Base-by-base conservation (phyloP, 1,140 invertebrate species). In the Lanistes nyassanus region DNA sequence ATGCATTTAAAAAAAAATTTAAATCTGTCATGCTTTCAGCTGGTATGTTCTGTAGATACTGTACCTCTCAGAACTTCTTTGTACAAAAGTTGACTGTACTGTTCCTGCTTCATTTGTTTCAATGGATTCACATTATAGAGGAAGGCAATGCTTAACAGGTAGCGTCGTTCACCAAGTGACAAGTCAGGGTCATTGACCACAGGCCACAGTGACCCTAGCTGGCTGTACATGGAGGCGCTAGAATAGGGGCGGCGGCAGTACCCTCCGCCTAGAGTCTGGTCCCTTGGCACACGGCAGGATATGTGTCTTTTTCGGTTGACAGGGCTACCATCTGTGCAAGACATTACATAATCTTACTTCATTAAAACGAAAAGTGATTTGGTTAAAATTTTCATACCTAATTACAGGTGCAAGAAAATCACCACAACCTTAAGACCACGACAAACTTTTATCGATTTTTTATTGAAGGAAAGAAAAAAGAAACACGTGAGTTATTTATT, bases 41-140 rank as follows among this genome's bases (percentile, higher is more conserved):
- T 47, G 42, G 9, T 47, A 9, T 47, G 1, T 13, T 47, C 5
- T 47, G 42, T 13, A 47, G 42, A 16, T 47, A 47, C 42, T 47
- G 19, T 47, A 83, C 82, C 82, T 82, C 75, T 81, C 42, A 64
- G 68, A 2, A 75, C 66, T 69, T 84, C 81, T 55, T 71, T 62
- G 16, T 68, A 42, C 31, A 84, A 60, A 2, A 83, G 76, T 58
- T 82, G 71, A 9, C 42, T 29, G 66, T 84, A 84, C 69, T 83
- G 80, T 31, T 77, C 74, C 74, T 83, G 77, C 56, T 83, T 83
- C 23, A 80, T 72, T 42, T 71, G n/a, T 53, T 78, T 79, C 80
- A 84, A 78, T 55, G 81, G 79, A 37, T 78, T 71, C 29, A 78
- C 73, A 64, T 77, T 82, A 69, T 84, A 84, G 37, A 84, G 77